Conservation (phyloP, 1,140 invertebrate genomes). For the Trachymyrmex cornetzi region DNA sequence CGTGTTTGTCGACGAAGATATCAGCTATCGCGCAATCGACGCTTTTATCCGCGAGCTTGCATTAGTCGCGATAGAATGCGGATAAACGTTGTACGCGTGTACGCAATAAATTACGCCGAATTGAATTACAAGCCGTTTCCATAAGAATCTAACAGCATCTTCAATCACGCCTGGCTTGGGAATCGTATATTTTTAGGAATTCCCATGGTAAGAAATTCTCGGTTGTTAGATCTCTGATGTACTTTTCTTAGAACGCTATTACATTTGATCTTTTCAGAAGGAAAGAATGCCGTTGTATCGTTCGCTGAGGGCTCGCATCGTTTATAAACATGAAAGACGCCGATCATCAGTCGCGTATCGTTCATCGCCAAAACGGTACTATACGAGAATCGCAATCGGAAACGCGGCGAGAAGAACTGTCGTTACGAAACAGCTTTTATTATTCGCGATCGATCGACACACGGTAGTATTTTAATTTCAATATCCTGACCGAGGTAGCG, state of each 20-base stretch:
- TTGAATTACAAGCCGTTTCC: constrained; percentile 29
- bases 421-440: constrained; percentile 20
- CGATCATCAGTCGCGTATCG: not conserved
- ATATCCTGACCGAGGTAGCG: constrained; percentile 23
- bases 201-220: not conserved
- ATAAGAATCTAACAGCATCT: not conserved
- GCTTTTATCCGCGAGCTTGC: constrained; percentile 24
- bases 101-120: not conserved
- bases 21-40: constrained; percentile 16
- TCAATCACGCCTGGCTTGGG: not conserved
- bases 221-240: not conserved
- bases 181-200: constrained; percentile 4
- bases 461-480: constrained; percentile 37
- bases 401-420: not conserved
- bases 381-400: constrained; percentile 14
- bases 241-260: constrained; percentile 4
- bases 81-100: constrained; percentile 13
- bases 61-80: constrained; percentile 26
- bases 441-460: constrained; percentile 32
- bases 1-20: not conserved
- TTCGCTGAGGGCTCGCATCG: not conserved
- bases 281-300: not conserved
- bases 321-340: constrained; percentile 25
- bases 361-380: constrained; percentile 3
- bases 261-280: not conserved